Evolutionary conservation across 1,140 invertebrate species (phyloP), one percentile per base, ranked within the genome.

Genomic region (Olivierus martensii): DNA sequence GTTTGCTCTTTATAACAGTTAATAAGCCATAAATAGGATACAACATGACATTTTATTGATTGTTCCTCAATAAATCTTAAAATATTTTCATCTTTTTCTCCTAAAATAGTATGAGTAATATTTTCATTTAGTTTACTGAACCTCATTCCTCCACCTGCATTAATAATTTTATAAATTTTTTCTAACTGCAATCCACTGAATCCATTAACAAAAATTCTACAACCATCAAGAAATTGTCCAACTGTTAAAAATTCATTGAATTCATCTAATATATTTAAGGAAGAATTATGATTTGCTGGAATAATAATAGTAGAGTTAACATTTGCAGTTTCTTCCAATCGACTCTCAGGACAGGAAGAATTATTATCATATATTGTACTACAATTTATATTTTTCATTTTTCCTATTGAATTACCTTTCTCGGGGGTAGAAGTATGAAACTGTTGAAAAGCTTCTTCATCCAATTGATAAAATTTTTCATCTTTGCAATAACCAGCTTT

Each of bases 141-240:
- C 56, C 86, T 75, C 11, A 82, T 84, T 28, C 82, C 89, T 37
- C 87, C 85, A 19, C 82, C 80, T 14, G 78, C 73, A 59, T 88
- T 88, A 4, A 92, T 70, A 17, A 88, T 77, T 59, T 79, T 80
- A 41, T 79, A 75, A 1, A 89, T 64, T 66, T 87, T 88, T 58
- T 90, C 86, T 19, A 79, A 71, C 52, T 79, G 73, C 44, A 69
- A 69, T 0, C 66, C 36, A 6, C 66, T 68, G 62, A 87, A 84
- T 41, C 84, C 84, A 61, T 64, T 77, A 69, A 77, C 51, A 56
- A 66, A 73, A 65, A 85, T 80, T 67, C 81, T 82, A 66, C 83
- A 89, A 46, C 85, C 85, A 69, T 91, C 86, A 41, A 91, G 76
- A 64, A 87, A 87, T 43, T 76, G 69, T 38, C 85, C 86, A 58